Evolutionary conservation across 2,797 vertebrate species (phyloP), one percentile per base, ranked within the genome.

Genomic region (Galago senegalensis): DNA sequence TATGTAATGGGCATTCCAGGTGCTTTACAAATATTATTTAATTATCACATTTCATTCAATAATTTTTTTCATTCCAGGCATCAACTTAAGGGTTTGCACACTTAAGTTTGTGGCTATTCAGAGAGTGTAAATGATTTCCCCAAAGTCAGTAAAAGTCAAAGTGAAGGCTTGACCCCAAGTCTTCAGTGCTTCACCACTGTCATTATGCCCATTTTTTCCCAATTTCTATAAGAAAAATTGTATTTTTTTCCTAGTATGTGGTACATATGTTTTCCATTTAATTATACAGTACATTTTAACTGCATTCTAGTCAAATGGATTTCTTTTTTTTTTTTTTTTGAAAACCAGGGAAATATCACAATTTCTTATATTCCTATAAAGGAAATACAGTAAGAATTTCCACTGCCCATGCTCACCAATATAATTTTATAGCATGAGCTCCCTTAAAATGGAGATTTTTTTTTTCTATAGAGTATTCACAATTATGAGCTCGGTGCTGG

Each of bases 21-120:
- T 61, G 65, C 31, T 87, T 96, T 77, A 56, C 29, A 91, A 95
- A 93, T 82, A 83, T n/a, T 56, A 16, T 67, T 83, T 89, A 87
- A 94, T 93, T 21, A 80, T 81, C 80, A 70, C 11, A 76, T 63
- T 89, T 80, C 92, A 82, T 63, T 93, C 46, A 80, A 82, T 18
- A 70, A 89, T 58, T 92, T 89, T 84, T 1, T 27, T 94, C 46
- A 89, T 76, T 77, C n/a, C 31, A 79, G n/a, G 14, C 14, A 86
- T 53, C 43, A 37, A 91, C 27, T 82, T 75, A 86, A 95, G 43
- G 20, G 43, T 60, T 86, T 85, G 17, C 29, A 69, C n/a, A 70
- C 5, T 14, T 94, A 83, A 76, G 21, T 34, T 40, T 76, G 7
- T 70, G 69, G 46, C 25, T 31, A 1, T 56, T 94, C 65, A 49